These are phyloP conservation scores for Acleris literana DNA, from an alignment of 2,888 invertebrate genomes.

Conservation along the genomic window DNA sequence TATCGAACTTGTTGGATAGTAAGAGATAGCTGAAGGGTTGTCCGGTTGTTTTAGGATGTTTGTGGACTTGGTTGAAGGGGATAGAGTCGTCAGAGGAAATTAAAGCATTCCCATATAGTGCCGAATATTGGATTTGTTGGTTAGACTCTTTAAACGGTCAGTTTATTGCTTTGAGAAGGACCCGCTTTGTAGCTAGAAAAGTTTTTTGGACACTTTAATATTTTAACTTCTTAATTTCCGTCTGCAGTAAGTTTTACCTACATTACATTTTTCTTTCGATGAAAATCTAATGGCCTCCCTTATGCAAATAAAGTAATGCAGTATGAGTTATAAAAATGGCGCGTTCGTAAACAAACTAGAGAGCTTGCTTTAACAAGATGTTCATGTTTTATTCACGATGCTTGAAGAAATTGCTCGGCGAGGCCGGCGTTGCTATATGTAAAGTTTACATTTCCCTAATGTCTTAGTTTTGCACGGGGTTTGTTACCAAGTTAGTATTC, in stretches of 20 bases:
- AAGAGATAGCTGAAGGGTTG: conserved; percentile 18
- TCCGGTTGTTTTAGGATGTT: not conserved
- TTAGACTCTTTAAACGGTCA: conserved; percentile 53
- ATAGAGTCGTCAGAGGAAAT: conserved; percentile 6
- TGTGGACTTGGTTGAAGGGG: conserved; percentile 4
- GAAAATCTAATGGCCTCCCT: not conserved
- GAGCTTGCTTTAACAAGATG: conserved; percentile 47
- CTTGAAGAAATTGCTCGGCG: conserved; percentile 38
- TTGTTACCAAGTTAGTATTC: conserved; percentile 30
- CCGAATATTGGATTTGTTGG: conserved; percentile 51
- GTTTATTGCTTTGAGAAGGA: conserved; percentile 48
- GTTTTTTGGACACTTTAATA: not conserved
- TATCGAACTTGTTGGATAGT: not conserved
- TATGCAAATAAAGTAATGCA: conserved; percentile 15
- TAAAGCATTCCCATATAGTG: conserved; percentile 40
- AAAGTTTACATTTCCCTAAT: conserved; percentile 23
- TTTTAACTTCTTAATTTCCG: too few relatives aligned
- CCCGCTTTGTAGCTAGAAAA: not conserved
- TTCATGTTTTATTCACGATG: conserved; percentile 49
- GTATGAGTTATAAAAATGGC: conserved; percentile 8
- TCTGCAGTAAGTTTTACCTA: not conserved
- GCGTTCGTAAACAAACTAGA: conserved; percentile 27
- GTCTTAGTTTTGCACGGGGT: conserved; percentile 40
- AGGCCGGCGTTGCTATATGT: conserved; percentile 5
- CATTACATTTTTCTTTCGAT: not conserved